phyloP scores from a whole-genome alignment of 1,140 invertebrate genomes.

The Acyrthosiphon pisum region DNA sequence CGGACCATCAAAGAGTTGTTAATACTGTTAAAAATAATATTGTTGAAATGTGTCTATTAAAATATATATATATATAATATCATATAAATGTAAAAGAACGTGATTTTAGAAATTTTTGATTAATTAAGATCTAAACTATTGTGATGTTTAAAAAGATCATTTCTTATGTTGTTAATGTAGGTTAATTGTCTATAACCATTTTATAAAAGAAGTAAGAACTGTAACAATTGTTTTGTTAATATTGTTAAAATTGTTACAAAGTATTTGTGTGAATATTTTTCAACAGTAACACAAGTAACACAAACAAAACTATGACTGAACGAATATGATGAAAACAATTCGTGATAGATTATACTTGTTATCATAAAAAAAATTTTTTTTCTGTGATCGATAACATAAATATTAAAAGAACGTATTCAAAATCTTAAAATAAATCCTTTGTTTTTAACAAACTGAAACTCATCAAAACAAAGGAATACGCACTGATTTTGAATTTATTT shows the following conservation, averaged over 20 bases:
- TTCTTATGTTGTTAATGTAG: slow-evolving; percentile 33
- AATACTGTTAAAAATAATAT: slow-evolving; percentile 47
- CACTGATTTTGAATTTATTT: neutral
- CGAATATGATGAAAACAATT: slow-evolving; percentile 34
- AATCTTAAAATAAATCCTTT: neutral
- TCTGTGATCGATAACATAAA: slow-evolving; percentile 28
- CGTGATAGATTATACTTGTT: slow-evolving; percentile 26
- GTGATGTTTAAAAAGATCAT: slow-evolving; percentile 53
- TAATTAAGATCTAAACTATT: slow-evolving; percentile 44
- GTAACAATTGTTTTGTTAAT: slow-evolving; percentile 30
- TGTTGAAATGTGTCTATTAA: slow-evolving; percentile 49
- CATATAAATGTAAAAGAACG: slow-evolving; percentile 31
- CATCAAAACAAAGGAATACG: neutral
- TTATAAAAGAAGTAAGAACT: slow-evolving; percentile 21
- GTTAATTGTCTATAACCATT: slow-evolving; percentile 24
- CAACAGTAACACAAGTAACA: slow-evolving; percentile 45
- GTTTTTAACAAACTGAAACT: slow-evolving; percentile 12
- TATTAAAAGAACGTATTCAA: neutral
- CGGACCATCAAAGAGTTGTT: slow-evolving; percentile 54
- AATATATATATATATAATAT: slow-evolving; percentile 43
- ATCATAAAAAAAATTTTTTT: neutral
- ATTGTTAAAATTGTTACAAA: slow-evolving; percentile 43
- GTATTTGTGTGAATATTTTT: slow-evolving; percentile 51
- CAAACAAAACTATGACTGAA: slow-evolving; percentile 34
- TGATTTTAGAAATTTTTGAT: slow-evolving; percentile 52